These are phyloP conservation scores for Thymelicus acteon DNA, from an alignment of 2,888 invertebrate species.

Conservation along the genomic window DNA sequence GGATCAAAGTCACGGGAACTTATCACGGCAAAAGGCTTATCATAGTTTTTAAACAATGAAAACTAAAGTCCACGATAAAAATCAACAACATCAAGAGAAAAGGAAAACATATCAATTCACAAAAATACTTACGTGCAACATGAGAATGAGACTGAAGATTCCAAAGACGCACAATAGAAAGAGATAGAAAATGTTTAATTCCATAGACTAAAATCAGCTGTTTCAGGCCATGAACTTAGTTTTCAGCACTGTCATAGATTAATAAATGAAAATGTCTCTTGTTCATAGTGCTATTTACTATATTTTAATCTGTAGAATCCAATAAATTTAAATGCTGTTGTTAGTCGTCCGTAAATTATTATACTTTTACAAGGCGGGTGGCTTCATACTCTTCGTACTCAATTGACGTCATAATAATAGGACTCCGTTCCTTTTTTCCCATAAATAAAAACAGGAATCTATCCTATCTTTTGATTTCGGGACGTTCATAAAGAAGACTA, in stretches of 20 bases:
- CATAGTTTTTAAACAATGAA: slow-evolving; percentile 66
- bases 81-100: slow-evolving; percentile 74
- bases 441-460: too few relatives aligned
- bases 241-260: too few relatives aligned
- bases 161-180: slow-evolving; percentile 50
- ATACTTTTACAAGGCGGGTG: too few relatives aligned
- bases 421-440: too few relatives aligned
- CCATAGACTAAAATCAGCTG: slow-evolving; percentile 68
- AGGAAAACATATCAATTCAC: slow-evolving; percentile 55
- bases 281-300: too few relatives aligned
- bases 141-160: slow-evolving; percentile 47
- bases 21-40: slow-evolving; percentile 59
- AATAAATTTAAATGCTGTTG: not conserved
- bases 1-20: slow-evolving; percentile 55
- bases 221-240: not conserved
- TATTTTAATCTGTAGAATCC: not conserved
- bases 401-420: too few relatives aligned
- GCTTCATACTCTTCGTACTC: too few relatives aligned
- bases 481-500: too few relatives aligned
- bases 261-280: too few relatives aligned
- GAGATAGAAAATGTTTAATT: slow-evolving; percentile 40
- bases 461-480: too few relatives aligned
- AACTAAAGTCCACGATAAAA: slow-evolving; percentile 65
- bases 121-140: slow-evolving; percentile 43
- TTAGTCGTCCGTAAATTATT: too few relatives aligned